Percentiles rank a stretch among this genome's conserved stretches.
These are phyloP conservation scores for human (Homo sapiens) DNA, from an alignment of 2,113 vertebrate genomes.

Conservation along the genomic window GRCh38 chr9:31914001-31914500, in stretches of 20 bases:
- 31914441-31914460: background rate
- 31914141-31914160: background rate
- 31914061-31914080: background rate
- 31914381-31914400: background rate
- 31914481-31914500: background rate
- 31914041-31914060: background rate
- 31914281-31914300: background rate
- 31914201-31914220: conserved; percentile 6
- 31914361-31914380: background rate
- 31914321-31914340: background rate
- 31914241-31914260: background rate
- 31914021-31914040: background rate
- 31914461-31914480: background rate
- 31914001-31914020: background rate
- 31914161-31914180: background rate
- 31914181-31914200: background rate
- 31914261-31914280: background rate
- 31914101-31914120: background rate
- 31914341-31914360: background rate
- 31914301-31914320: background rate
- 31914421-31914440: background rate
- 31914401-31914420: background rate
- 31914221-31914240: background rate
- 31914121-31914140: background rate
- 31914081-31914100: background rate